Conservation (phyloP, 53 echinoderm and acorn worm genomes). For the Temnopleurus reevesii region DNA sequence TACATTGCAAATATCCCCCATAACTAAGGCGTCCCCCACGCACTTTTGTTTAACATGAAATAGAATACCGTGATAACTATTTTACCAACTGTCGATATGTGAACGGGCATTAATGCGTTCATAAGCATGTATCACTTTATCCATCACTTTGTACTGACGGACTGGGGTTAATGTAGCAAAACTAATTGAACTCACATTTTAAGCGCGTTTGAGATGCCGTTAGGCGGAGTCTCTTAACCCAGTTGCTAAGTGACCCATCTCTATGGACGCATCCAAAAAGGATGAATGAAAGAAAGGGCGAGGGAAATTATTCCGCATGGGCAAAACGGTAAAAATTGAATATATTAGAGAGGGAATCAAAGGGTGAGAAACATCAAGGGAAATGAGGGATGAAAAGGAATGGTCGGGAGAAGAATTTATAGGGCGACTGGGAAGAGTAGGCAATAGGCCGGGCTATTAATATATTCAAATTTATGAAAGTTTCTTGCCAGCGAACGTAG, state of each 20-base stretch:
- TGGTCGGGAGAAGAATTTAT: background rate
- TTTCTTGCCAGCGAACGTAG: too few relatives aligned
- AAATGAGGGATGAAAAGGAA: background rate
- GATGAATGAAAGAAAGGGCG: background rate
- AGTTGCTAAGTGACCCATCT: slow-evolving; percentile 50
- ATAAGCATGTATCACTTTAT: slow-evolving; percentile 13
- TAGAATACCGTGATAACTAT: too few relatives aligned
- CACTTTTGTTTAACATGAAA: too few relatives aligned
- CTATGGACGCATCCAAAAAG: background rate
- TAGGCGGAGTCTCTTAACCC: slow-evolving; percentile 38
- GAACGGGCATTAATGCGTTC: slow-evolving; percentile 11
- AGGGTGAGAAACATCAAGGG: background rate
- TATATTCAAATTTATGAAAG: too few relatives aligned
- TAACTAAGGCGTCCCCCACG: too few relatives aligned
- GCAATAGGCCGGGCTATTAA: too few relatives aligned
- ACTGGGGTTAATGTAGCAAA: background rate
- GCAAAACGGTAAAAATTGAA: background rate
- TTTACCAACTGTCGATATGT: too few relatives aligned
- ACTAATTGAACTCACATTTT: slow-evolving; percentile 44
- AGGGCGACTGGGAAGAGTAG: background rate
- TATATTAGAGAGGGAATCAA: background rate
- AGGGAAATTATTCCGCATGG: background rate
- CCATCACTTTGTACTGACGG: background rate
- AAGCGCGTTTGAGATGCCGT: slow-evolving; percentile 43
- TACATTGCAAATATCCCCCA: too few relatives aligned